A percentile compares a stretch with the other conserved stretches of the same genome.
Conservation (phyloP, 1,140 invertebrate genomes). For the Drosophila lacertosa region DNA sequence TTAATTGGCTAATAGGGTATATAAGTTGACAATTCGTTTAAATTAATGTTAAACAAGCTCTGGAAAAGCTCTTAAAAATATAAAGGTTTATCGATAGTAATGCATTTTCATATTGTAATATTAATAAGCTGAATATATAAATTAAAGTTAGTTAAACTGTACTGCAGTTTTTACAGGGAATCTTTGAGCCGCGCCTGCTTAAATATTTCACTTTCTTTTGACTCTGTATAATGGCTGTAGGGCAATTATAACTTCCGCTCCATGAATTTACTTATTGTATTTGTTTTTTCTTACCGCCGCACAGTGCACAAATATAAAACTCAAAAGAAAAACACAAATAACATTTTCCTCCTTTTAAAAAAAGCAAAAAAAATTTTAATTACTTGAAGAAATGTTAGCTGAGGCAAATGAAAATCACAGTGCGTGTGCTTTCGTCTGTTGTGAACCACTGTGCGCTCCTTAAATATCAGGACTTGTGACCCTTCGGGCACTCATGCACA, state of each 20-base stretch:
- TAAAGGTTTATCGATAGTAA: too few species aligned
- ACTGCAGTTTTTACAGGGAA: not conserved
- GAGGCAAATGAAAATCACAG: not conserved
- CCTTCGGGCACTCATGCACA: slow-evolving; percentile 32
- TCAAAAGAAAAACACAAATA: not conserved
- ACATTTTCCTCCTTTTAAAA: not conserved
- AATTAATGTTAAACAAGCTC: not conserved
- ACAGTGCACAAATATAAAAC: slow-evolving; percentile 9
- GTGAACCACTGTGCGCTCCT: slow-evolving; percentile 15
- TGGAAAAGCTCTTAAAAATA: too few species aligned
- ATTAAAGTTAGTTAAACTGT: too few species aligned
- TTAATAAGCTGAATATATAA: too few species aligned
- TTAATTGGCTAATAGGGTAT: not conserved
- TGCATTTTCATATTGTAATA: too few species aligned
- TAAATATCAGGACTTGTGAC: slow-evolving; percentile 7
- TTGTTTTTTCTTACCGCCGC: slow-evolving; percentile 35
- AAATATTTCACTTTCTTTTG: too few species aligned
- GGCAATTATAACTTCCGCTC: slow-evolving; percentile 49
- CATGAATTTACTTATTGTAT: slow-evolving; percentile 34
- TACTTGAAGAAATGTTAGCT: not conserved
- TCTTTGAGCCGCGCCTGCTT: not conserved
- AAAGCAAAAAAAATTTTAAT: not conserved
- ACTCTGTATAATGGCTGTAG: slow-evolving; percentile 11
- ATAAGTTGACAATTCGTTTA: not conserved
- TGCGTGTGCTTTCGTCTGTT: not conserved